phyloP scores from a whole-genome alignment of 1,140 invertebrate genomes.

The Pseudachorutes palmiensis region DNA sequence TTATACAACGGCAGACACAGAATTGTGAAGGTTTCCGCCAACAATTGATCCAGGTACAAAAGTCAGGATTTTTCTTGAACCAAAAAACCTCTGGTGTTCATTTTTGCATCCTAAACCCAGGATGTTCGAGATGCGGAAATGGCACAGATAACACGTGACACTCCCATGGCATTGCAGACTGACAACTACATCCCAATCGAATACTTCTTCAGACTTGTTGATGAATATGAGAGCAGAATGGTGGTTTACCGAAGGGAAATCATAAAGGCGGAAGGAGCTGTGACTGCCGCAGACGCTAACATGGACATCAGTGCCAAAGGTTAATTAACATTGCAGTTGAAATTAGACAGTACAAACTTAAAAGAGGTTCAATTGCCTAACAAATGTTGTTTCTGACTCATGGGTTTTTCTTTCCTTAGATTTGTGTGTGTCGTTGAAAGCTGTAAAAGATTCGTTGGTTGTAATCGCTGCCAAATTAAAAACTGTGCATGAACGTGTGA shows the following conservation, averaged over 20 bases:
- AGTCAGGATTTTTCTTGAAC: not conserved
- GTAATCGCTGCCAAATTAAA: conserved; percentile 5
- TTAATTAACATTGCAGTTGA: not conserved
- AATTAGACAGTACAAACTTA: no score
- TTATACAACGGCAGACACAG: not conserved
- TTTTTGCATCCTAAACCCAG: not conserved
- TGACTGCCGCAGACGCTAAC: not conserved
- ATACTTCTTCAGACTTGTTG: not conserved
- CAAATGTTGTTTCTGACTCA: not conserved
- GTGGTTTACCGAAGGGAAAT: not conserved
- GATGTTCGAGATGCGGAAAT: conserved; percentile 2
- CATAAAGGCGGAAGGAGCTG: not conserved
- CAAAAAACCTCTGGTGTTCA: not conserved
- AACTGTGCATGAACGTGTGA: not conserved
- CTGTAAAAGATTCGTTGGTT: not conserved
- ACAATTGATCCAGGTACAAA: not conserved
- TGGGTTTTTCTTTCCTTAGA: not conserved
- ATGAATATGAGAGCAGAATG: not conserved
- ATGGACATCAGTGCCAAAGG: not conserved
- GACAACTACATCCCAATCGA: not conserved
- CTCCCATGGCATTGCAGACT: not conserved
- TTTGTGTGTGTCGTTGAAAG: conserved; percentile 2
- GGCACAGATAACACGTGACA: conserved; percentile 1
- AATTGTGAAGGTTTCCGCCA: conserved; percentile 2
- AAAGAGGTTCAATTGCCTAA: not conserved